Conservation (phyloP, 2,797 vertebrate species). For the Fistularia commersonii region DNA sequence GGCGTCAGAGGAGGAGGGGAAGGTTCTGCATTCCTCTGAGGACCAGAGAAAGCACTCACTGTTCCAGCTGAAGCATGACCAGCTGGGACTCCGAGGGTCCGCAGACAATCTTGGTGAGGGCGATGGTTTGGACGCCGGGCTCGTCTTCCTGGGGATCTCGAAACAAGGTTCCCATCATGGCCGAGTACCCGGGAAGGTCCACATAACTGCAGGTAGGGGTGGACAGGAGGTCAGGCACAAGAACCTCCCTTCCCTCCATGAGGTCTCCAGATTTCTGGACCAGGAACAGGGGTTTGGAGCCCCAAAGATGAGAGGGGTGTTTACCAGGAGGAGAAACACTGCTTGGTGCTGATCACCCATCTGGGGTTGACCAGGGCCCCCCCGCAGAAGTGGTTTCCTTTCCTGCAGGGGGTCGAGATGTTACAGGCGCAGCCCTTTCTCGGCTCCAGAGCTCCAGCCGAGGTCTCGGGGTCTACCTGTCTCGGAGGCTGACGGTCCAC, state of each 20-base stretch:
- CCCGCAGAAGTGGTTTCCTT: conserved; percentile 92
- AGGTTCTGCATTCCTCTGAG: too few species aligned
- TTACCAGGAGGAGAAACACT: conserved; percentile 97
- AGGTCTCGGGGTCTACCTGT: conserved; percentile 75
- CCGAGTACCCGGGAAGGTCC: conserved; percentile 84
- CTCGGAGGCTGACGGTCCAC: conserved; percentile 94
- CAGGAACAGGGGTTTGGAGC: neutral
- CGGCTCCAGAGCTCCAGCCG: too few species aligned
- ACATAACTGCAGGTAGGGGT: conserved; percentile 74
- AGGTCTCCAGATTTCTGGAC: too few species aligned
- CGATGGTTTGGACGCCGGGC: conserved; percentile 79
- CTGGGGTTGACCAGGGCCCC: conserved; percentile 89
- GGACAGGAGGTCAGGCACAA: too few species aligned
- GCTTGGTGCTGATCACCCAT: conserved; percentile 95
- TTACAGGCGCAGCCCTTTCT: too few species aligned
- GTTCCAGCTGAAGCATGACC: conserved; percentile 89
- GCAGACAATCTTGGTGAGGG: conserved; percentile 83
- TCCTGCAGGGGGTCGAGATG: conserved; percentile 64
- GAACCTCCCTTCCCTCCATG: too few species aligned
- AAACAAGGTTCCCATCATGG: conserved; percentile 87
- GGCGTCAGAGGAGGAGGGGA: conserved; percentile 14
- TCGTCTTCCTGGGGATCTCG: conserved; percentile 80
- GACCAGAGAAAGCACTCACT: conserved; percentile 61
- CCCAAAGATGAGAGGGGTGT: conserved; percentile 2
- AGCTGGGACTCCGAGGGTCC: conserved; percentile 90